phyloP scores from a whole-genome alignment of 2,888 invertebrate species.

The Polymixis flavicincta region DNA sequence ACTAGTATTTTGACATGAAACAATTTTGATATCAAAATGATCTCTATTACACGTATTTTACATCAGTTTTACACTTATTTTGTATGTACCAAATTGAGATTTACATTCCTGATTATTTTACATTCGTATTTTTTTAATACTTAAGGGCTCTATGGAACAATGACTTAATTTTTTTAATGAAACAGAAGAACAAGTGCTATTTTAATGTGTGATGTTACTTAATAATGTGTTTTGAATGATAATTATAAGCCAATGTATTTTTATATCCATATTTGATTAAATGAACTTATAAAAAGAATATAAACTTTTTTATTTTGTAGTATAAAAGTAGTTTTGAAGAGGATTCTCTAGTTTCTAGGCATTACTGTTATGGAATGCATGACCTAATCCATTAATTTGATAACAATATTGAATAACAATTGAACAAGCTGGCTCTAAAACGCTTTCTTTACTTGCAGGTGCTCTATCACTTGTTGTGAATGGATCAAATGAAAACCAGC shows the following conservation, averaged over 20 bases:
- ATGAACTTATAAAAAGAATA: slow-evolving; percentile 64
- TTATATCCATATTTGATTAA: slow-evolving; percentile 78
- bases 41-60: slow-evolving; percentile 72
- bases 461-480: slow-evolving; percentile 87
- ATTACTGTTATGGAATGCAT: background rate
- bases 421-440: slow-evolving; percentile 6
- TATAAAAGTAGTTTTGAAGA: background rate
- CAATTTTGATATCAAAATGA: slow-evolving; percentile 68
- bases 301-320: slow-evolving; percentile 33
- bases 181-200: slow-evolving; percentile 64
- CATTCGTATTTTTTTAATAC: slow-evolving; percentile 63
- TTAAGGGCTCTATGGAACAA: slow-evolving; percentile 57
- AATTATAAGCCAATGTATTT: slow-evolving; percentile 76
- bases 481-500: slow-evolving; percentile 81
- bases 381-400: background rate
- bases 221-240: slow-evolving; percentile 72
- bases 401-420: background rate
- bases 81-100: slow-evolving; percentile 75
- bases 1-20: slow-evolving; percentile 61
- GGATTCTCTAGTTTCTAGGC: background rate
- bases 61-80: slow-evolving; percentile 68
- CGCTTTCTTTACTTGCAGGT: slow-evolving; percentile 76
- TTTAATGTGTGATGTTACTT: slow-evolving; percentile 75
- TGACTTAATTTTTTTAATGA: slow-evolving; percentile 50
- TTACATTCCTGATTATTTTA: slow-evolving; percentile 79